Conservation (phyloP, 2,797 vertebrate species). For the Liasis olivaceus region DNA sequence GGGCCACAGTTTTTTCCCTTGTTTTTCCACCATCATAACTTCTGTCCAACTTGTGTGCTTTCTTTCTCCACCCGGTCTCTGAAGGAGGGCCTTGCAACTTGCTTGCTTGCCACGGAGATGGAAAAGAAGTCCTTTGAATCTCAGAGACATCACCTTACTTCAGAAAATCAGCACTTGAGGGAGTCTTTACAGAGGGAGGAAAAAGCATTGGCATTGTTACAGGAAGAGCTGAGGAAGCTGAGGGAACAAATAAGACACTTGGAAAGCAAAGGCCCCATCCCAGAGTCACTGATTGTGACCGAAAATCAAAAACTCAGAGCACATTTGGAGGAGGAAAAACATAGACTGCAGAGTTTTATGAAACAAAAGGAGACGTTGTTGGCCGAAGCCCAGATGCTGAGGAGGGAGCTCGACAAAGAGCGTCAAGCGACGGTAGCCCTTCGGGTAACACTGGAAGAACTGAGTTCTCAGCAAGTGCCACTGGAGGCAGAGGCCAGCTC, state of each 20-base stretch:
- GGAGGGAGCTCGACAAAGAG: constrained; percentile 84
- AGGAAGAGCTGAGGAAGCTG: constrained; percentile 85
- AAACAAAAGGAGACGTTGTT: constrained; percentile 81
- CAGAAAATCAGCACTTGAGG: constrained; percentile 85
- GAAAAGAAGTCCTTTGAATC: constrained; percentile 78
- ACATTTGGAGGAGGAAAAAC: constrained; percentile 85
- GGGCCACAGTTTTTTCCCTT: background rate
- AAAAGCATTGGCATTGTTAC: constrained; percentile 79
- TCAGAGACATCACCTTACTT: constrained; percentile 76
- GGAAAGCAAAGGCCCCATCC: constrained; percentile 77
- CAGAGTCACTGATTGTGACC: constrained; percentile 73
- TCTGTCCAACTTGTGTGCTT: constrained; percentile 30
- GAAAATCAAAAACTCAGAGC: constrained; percentile 89
- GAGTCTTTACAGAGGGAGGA: constrained; percentile 85
- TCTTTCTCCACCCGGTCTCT: constrained; percentile 72
- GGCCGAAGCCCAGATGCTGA: constrained; percentile 82
- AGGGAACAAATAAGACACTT: constrained; percentile 81
- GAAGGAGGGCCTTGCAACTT: constrained; percentile 76
- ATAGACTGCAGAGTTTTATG: constrained; percentile 76
- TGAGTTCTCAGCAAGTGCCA: constrained; percentile 63
- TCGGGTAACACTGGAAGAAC: constrained; percentile 77
- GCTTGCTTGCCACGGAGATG: constrained; percentile 76
- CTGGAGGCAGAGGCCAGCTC: constrained; percentile 33
- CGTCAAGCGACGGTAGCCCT: constrained; percentile 77
- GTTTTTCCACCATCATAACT: no score